A percentile compares a stretch with the other conserved stretches of the same genome.
phyloP scores from a whole-genome alignment of 2,888 invertebrate species.

The Dugesia japonica region DNA sequence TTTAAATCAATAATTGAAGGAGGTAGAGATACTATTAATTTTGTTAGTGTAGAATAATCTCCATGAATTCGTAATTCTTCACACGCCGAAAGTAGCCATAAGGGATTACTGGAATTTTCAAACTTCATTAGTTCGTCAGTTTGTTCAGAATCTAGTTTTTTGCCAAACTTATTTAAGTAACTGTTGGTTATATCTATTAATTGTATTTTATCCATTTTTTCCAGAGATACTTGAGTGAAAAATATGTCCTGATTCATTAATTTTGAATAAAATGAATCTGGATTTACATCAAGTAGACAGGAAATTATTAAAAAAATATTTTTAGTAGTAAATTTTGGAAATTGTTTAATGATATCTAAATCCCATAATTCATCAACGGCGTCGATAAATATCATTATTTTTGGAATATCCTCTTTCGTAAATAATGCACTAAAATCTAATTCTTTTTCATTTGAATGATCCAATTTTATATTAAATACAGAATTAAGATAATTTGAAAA shows the following conservation, averaged over 20 bases:
- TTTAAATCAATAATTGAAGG: slow-evolving; percentile 37
- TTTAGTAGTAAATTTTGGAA: neutral
- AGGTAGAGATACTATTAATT: slow-evolving; percentile 41
- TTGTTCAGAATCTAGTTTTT: slow-evolving; percentile 40
- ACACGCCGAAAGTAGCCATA: slow-evolving; percentile 47
- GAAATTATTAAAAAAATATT: neutral
- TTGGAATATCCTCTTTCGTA: neutral
- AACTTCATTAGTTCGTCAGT: slow-evolving; percentile 40
- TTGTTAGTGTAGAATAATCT: slow-evolving; percentile 39
- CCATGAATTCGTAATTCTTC: slow-evolving; percentile 43
- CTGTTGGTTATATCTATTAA: neutral
- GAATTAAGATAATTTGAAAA: neutral
- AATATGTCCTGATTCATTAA: neutral
- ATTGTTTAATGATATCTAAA: neutral
- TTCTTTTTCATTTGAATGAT: neutral
- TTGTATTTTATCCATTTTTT: slow-evolving; percentile 24
- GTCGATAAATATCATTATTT: neutral
- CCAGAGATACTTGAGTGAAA: neutral
- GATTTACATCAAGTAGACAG: neutral
- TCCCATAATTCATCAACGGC: neutral
- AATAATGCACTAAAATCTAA: neutral
- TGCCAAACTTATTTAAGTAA: slow-evolving; percentile 35
- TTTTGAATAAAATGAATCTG: neutral
- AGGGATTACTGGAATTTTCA: slow-evolving; percentile 42
- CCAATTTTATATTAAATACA: neutral